Base-by-base conservation (phyloP, 2,797 vertebrate genomes). In the Enteromius argenteus region DNA sequence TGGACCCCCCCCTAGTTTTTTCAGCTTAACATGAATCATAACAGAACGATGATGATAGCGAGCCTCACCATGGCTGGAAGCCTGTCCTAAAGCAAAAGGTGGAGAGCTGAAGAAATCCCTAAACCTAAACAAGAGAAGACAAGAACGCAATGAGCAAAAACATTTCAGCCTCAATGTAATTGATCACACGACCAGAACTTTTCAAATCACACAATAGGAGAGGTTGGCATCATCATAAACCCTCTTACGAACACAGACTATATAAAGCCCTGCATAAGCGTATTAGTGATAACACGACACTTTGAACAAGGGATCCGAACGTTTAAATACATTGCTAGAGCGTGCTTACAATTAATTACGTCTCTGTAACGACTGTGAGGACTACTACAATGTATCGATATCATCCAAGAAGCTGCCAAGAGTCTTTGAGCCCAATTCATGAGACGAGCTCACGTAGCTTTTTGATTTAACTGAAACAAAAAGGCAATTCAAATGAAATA, bases 21-120 rank as follows among this genome's bases (percentile, higher is more conserved):
- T 64, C 13, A 58, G 37, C 30, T 15, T 76, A 32, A 60, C 56
- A 60, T 60, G 56, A 60, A 32, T 30, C 53, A 23, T 39, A 44
- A 73, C 21, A 64, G 39, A 68, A 27, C 1, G 27, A 19, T 8
- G 2, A 42, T 67, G 23, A 66, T 14, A 44, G 3, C 35, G 11
- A 72, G 51, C n/a, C 94, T 94, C 87, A 95, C 95, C 95, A 95
- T 95, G 46, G 87, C 87, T 82, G 90, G 69, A 44, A 87, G 88
- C 56, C 90, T 3, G 90, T 91, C 91, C 79, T 91, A 79, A 85
- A 32, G 44, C 71, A 89, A 87, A 51, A 85, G 67, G 66, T 37
- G 0, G 62, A 60, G 84, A 5, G 39, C 69, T 15, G 67, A 79
- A 32, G 83, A 81, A n/a, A 80, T 67, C 75, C 67, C 66, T 37